A percentile compares a stretch with the other conserved stretches of the same genome.
These are phyloP conservation scores for Andricus curvator DNA, from an alignment of 2,888 invertebrate genomes.

Conservation along the genomic window DNA sequence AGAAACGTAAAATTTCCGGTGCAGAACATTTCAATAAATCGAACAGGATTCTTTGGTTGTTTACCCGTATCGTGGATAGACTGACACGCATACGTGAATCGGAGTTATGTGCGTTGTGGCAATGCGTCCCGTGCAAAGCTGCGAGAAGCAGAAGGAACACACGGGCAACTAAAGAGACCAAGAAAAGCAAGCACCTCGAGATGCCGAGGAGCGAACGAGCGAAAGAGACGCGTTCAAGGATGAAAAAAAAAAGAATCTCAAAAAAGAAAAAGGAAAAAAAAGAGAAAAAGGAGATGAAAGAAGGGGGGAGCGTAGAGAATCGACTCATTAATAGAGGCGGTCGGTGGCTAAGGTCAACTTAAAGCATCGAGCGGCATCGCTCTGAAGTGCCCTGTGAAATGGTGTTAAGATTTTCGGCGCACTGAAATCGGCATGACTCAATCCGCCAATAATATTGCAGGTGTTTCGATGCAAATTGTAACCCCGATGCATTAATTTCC, in stretches of 20 bases:
- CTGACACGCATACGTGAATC: not conserved
- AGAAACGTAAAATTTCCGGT: conserved; percentile 10
- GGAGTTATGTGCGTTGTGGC: conserved; percentile 36
- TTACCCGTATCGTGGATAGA: conserved; percentile 11
- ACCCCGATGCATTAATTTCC: not conserved
- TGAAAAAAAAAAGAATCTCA: conserved; percentile 46
- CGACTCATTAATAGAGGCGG: conserved; percentile 62
- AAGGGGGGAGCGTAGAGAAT: conserved; percentile 57
- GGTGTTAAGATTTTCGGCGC: conserved; percentile 32
- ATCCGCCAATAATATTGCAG: conserved; percentile 19
- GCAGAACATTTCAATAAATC: conserved; percentile 35
- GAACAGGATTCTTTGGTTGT: conserved; percentile 39
- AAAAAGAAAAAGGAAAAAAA: conserved; percentile 36
- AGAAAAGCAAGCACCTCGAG: conserved; percentile 47
- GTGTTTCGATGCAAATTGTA: conserved; percentile 1
- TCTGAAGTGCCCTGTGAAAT: conserved; percentile 38
- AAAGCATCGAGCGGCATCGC: conserved; percentile 51
- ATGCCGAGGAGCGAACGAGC: conserved; percentile 51
- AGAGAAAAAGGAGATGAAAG: conserved; percentile 43
- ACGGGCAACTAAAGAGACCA: conserved; percentile 52
- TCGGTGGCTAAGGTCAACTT: conserved; percentile 57
- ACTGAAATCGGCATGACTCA: conserved; percentile 38
- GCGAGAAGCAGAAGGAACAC: conserved; percentile 49
- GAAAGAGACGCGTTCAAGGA: conserved; percentile 51
- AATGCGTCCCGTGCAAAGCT: conserved; percentile 48